These are phyloP conservation scores for Hanleya hanleyi DNA, from an alignment of 2,888 invertebrate species.

Conservation along the genomic window DNA sequence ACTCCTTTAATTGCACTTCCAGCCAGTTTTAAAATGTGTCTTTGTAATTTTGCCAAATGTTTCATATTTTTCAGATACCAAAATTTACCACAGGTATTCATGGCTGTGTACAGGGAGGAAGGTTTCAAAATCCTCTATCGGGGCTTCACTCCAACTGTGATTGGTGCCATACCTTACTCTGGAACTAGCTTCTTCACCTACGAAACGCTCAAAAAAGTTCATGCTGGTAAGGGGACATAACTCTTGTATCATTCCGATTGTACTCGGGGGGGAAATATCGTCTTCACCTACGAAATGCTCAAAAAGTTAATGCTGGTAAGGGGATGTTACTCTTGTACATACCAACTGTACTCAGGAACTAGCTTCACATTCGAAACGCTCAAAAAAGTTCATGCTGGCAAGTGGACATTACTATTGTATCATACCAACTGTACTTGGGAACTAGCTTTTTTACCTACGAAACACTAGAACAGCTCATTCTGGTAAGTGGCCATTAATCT, in stretches of 20 bases:
- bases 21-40: too few relatives aligned
- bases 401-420: too few relatives aligned
- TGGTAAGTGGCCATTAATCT: too few relatives aligned
- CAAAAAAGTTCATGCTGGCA: conserved; percentile 79
- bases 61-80: conserved; percentile 66
- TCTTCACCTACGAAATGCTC: too few relatives aligned
- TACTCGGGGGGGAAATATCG: neutral
- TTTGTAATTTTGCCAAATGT: too few relatives aligned
- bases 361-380: conserved; percentile 98
- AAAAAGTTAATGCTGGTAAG: too few relatives aligned
- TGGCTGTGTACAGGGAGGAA: conserved; percentile 83
- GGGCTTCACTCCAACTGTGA: conserved; percentile 91
- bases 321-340: too few relatives aligned
- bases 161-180: conserved; percentile 97
- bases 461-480: too few relatives aligned
- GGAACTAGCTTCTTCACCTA: conserved; percentile 98
- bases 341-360: conserved; percentile 97
- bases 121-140: conserved; percentile 86
- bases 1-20: too few relatives aligned
- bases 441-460: too few relatives aligned
- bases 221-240: conserved; percentile 56
- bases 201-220: conserved; percentile 89
- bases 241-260: neutral
- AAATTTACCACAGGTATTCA: conserved; percentile 72
- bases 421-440: too few relatives aligned